phyloP scores from a whole-genome alignment of 2,888 invertebrate genomes.

The Xylota segnis region DNA sequence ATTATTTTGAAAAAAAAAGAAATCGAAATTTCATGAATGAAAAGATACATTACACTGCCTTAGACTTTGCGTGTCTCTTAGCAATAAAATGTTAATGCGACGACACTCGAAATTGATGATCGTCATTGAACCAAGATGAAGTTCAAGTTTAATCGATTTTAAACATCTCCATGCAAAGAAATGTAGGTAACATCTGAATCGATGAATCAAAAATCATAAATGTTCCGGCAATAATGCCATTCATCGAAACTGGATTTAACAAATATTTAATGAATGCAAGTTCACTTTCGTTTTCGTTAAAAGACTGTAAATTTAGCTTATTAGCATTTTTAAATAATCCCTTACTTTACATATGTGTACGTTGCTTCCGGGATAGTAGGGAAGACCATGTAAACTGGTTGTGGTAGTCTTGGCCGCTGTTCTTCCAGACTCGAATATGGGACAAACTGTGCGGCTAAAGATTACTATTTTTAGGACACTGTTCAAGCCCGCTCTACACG shows the following conservation, averaged over 20 bases:
- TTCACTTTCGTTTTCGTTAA: slow-evolving; percentile 24
- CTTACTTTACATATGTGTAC: background rate
- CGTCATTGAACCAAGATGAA: slow-evolving; percentile 37
- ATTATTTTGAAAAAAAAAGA: background rate
- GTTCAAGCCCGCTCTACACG: too few species aligned
- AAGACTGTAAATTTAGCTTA: background rate
- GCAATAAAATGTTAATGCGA: background rate
- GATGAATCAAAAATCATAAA: background rate
- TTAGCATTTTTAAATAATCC: too few species aligned
- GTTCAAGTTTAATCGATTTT: slow-evolving; percentile 53
- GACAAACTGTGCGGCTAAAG: too few species aligned
- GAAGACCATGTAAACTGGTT: background rate
- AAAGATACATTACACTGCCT: slow-evolving; percentile 4
- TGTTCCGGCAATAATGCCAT: background rate
- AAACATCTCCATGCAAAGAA: slow-evolving; percentile 18
- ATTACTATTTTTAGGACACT: too few species aligned
- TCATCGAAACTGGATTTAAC: slow-evolving; percentile 24
- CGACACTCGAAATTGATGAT: background rate
- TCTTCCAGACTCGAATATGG: background rate
- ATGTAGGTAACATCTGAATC: slow-evolving; percentile 37
- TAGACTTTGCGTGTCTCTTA: background rate
- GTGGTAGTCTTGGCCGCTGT: too few species aligned
- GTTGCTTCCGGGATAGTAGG: background rate
- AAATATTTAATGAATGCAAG: slow-evolving; percentile 6
- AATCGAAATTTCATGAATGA: slow-evolving; percentile 29